Evolutionary conservation across 1,140 invertebrate genomes (phyloP).

Genomic region (Sarcophaga peregrina): DNA sequence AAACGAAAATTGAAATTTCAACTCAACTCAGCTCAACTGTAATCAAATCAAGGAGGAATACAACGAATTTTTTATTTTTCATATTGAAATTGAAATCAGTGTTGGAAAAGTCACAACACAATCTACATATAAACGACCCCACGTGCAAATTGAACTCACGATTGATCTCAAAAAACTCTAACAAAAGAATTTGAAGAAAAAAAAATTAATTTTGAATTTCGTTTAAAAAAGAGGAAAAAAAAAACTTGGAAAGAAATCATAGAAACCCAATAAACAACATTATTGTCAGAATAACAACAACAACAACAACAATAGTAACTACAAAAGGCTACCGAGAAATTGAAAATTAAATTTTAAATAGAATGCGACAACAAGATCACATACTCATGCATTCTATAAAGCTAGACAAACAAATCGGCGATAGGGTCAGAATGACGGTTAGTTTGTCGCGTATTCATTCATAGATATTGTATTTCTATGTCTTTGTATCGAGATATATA

Average conservation of each 20-base stretch:
- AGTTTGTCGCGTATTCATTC: too few relatives aligned
- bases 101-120: background rate
- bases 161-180: constrained; percentile 15
- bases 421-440: too few relatives aligned
- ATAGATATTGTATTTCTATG: too few relatives aligned
- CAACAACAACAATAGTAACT: background rate
- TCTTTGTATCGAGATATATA: too few relatives aligned
- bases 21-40: background rate
- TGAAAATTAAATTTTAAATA: constrained; percentile 20
- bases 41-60: constrained; percentile 10
- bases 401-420: too few relatives aligned
- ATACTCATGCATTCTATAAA: background rate
- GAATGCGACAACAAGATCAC: constrained; percentile 17
- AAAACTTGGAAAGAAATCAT: too few relatives aligned
- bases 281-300: constrained; percentile 4
- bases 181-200: background rate
- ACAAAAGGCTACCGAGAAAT: constrained; percentile 20
- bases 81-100: constrained; percentile 2
- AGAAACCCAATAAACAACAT: constrained; percentile 10
- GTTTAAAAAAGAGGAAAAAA: too few relatives aligned
- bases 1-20: constrained; percentile 15
- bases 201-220: too few relatives aligned
- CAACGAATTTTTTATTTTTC: too few relatives aligned
- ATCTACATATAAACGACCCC: constrained; percentile 19
- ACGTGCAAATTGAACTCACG: constrained; percentile 26